A percentile compares a stretch with the other conserved stretches of the same genome.
phyloP scores from a whole-genome alignment of 2,888 invertebrate species.

The Alentia gelatinosa region DNA sequence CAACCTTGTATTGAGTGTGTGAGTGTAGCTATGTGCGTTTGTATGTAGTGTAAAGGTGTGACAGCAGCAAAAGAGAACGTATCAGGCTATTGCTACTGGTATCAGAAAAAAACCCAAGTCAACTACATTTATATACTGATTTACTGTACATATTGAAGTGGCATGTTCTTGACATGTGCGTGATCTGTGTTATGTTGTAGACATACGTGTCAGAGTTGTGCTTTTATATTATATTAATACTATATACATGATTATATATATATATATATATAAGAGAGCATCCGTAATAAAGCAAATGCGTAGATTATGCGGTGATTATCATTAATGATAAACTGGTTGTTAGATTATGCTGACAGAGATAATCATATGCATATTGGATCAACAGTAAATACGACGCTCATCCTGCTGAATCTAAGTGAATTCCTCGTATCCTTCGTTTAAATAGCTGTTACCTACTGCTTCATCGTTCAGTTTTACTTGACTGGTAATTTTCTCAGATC shows the following conservation, averaged over 20 bases:
- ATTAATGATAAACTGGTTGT: background rate
- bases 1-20: background rate
- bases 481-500: background rate
- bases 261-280: background rate
- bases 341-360: background rate
- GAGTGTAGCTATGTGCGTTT: background rate
- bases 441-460: too few relatives aligned
- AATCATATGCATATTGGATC: background rate
- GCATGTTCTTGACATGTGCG: background rate
- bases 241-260: background rate
- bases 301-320: background rate
- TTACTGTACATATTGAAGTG: background rate
- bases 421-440: too few relatives aligned
- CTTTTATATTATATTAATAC: background rate
- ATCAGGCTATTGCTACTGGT: too few relatives aligned
- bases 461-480: background rate
- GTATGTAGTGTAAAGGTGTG: too few relatives aligned
- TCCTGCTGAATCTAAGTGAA: too few relatives aligned
- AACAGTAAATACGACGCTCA: background rate
- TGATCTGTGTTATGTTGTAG: background rate
- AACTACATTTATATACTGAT: background rate
- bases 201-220: background rate
- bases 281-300: background rate
- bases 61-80: too few relatives aligned
- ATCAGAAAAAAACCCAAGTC: background rate